Percentiles rank a stretch among this genome's conserved stretches.
phyloP scores from a whole-genome alignment of 2,797 vertebrate genomes.

The Loriculus beryllinus region DNA sequence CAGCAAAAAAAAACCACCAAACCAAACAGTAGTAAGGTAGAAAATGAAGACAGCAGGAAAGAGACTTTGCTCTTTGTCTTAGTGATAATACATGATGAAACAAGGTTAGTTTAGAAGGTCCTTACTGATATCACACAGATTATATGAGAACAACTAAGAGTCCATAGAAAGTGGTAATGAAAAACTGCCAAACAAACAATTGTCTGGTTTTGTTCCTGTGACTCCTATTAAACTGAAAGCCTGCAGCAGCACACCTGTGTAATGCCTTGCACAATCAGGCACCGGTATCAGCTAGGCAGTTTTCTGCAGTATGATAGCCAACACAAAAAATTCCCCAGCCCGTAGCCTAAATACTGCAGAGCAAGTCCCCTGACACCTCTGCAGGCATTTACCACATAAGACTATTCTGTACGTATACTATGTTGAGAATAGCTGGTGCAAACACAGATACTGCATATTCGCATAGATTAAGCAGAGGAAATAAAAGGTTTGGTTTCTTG shows the following conservation, averaged over 20 bases:
- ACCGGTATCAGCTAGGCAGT: neutral
- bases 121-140: neutral
- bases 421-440: neutral
- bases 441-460: neutral
- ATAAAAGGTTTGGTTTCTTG: neutral
- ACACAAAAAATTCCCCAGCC: neutral
- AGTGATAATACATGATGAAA: neutral
- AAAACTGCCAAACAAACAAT: neutral
- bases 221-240: neutral
- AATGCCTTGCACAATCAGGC: neutral
- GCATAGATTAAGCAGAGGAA: neutral
- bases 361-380: neutral
- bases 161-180: neutral
- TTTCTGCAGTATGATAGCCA: neutral
- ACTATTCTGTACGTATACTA: neutral
- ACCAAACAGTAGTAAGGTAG: neutral
- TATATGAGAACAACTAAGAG: neutral
- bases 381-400: accelerated
- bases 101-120: neutral
- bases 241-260: neutral
- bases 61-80: neutral
- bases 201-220: neutral
- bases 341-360: neutral
- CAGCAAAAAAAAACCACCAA: too few relatives aligned
- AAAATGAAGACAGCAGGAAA: neutral